Conservation (phyloP, 2,797 vertebrate species). For the Oreonectes daqikongensis region DNA sequence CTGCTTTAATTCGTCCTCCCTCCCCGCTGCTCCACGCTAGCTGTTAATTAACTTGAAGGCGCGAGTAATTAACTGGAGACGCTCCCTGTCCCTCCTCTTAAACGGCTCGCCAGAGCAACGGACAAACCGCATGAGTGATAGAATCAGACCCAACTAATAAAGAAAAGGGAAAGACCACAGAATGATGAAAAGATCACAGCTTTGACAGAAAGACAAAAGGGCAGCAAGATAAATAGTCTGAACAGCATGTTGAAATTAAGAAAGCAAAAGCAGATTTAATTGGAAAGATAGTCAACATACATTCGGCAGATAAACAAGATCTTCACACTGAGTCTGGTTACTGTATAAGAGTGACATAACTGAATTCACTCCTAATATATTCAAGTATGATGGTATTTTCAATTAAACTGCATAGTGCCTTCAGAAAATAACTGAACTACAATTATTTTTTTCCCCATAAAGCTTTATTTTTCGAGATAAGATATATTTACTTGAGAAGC, state of each 20-base stretch:
- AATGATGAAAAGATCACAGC: conserved; percentile 57
- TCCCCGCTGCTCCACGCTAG: conserved; percentile 84
- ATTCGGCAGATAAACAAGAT: background rate
- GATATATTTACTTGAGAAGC: too few species aligned
- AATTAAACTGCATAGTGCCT: background rate
- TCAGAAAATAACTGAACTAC: too few species aligned
- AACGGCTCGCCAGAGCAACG: conserved; percentile 69
- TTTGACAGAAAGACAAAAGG: conserved; percentile 66
- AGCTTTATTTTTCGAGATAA: too few species aligned
- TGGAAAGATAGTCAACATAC: background rate
- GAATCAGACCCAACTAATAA: conserved; percentile 4
- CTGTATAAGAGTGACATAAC: background rate
- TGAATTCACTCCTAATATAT: background rate
- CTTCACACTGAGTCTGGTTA: background rate
- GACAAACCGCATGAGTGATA: conserved; percentile 24
- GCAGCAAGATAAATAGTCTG: conserved; percentile 48
- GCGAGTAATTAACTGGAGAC: conserved; percentile 86
- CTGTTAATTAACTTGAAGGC: conserved; percentile 89
- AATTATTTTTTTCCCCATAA: too few species aligned
- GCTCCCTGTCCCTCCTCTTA: conserved; percentile 81
- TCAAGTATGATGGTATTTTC: background rate
- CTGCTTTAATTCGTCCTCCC: conserved; percentile 84
- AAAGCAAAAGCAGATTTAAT: background rate
- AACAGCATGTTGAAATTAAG: background rate
- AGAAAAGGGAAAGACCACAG: conserved; percentile 39